These are phyloP conservation scores for Lophius americanus DNA, from an alignment of 2,797 vertebrate species.

Conservation along the genomic window DNA sequence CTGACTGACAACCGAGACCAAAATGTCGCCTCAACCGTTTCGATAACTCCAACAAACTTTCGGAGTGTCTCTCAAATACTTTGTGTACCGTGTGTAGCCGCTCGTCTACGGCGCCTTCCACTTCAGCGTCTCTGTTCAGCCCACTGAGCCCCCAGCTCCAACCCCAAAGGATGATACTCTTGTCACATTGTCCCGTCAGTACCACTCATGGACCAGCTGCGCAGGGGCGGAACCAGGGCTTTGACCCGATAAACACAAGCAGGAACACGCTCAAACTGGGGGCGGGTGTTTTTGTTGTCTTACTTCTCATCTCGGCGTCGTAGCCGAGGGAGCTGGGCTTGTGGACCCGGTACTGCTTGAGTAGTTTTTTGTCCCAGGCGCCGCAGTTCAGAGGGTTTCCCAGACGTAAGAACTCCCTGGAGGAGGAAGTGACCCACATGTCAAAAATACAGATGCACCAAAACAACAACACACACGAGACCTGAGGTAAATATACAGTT, in stretches of 20 bases:
- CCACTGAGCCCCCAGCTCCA: too few relatives aligned
- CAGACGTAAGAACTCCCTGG: slow-evolving; percentile 94
- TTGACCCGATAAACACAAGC: neutral
- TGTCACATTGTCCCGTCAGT: too few relatives aligned
- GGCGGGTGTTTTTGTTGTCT: slow-evolving; percentile 49
- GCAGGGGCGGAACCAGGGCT: neutral
- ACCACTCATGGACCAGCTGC: neutral
- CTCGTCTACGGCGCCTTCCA: too few relatives aligned
- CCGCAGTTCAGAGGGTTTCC: slow-evolving; percentile 97
- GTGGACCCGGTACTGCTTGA: slow-evolving; percentile 95
- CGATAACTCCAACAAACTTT: too few relatives aligned
- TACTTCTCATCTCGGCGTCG: slow-evolving; percentile 95
- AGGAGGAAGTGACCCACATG: slow-evolving; percentile 24
- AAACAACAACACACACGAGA: neutral
- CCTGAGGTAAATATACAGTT: neutral
- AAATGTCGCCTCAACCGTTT: too few relatives aligned
- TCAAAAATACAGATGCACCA: neutral
- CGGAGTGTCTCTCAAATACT: too few relatives aligned
- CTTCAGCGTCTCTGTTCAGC: too few relatives aligned
- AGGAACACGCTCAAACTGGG: neutral
- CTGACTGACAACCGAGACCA: too few relatives aligned
- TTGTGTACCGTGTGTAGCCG: too few relatives aligned
- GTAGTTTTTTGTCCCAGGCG: slow-evolving; percentile 96
- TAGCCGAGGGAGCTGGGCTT: slow-evolving; percentile 96
- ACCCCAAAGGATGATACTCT: too few relatives aligned